Evolutionary conservation across 2,797 vertebrate genomes (phyloP), one percentile per base, ranked within the genome.

Genomic region (Artibeus lituratus): DNA sequence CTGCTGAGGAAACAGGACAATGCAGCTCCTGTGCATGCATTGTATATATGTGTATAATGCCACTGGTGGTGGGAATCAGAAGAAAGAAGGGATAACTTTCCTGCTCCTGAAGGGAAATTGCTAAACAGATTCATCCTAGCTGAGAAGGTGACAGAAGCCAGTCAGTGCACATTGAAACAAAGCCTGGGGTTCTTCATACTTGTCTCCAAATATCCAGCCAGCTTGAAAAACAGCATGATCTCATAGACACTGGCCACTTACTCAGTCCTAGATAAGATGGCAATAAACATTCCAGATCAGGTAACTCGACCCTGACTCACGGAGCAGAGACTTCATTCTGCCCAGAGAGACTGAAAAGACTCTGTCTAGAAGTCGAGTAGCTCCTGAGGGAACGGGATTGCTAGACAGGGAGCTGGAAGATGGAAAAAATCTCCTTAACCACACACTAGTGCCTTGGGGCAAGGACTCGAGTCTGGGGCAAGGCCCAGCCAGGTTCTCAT

Each of bases 101-200:
- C 47, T 7, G 3, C 55, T 87, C n/a, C 22, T 87, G 37, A 57
- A 59, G 59, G 91, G 53, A 87, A 94, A 18, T 78, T 8, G 0
- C 81, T 49, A 15, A 55, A 22, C 11, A 55, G 44, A 84, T 74
- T 49, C 77, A 32, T 76, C 73, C 77, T 49, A 83, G 51, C 70
- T 51, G 70, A 82, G 81, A 77, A 49, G 14, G n/a, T 44, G 76
- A 62, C 62, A 42, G 62, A 78, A 94, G 62, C 29, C n/a, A 39
- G 16, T 73, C 8, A 19, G 81, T 21, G n/a, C 24, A 82, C 29
- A 21, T 3, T 12, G 37, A 49, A 70, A 70, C 91, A 74, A 16
- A 73, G n/a, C n/a, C 70, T 21, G 67, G 12, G 35, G 47, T 37
- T 44, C 82, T 72, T 83, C 39, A 32, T 15, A 29, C 57, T 74